Evolutionary conservation across 1,140 invertebrate genomes (phyloP).

Genomic region (Heliconius eleuchia): DNA sequence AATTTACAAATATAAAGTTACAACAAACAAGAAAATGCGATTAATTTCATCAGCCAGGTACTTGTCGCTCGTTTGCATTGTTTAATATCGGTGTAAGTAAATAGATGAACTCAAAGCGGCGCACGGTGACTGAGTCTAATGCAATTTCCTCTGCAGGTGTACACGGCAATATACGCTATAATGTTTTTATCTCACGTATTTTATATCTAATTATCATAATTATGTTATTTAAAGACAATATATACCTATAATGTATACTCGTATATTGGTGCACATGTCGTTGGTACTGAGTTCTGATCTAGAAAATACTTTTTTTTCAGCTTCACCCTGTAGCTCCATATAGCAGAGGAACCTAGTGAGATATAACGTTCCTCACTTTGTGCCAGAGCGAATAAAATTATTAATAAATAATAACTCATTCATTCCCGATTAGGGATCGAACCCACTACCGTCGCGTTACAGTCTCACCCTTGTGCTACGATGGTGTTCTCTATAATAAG

Average conservation of each 20-base stretch:
- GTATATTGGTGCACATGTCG: too few relatives aligned
- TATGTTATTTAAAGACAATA: neutral
- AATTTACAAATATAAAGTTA: neutral
- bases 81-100: slow-evolving; percentile 52
- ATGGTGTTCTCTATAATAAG: too few relatives aligned
- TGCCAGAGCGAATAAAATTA: too few relatives aligned
- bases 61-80: slow-evolving; percentile 40
- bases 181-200: slow-evolving; percentile 42
- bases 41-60: slow-evolving; percentile 23
- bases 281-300: too few relatives aligned
- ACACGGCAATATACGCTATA: slow-evolving; percentile 50
- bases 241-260: too few relatives aligned
- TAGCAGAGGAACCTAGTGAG: too few relatives aligned
- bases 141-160: slow-evolving; percentile 66
- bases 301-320: neutral
- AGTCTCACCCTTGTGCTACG: too few relatives aligned
- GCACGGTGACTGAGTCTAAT: slow-evolving; percentile 62
- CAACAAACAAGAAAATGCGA: neutral
- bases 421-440: too few relatives aligned
- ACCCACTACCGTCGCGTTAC: too few relatives aligned
- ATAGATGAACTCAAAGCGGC: slow-evolving; percentile 54
- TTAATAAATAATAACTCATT: too few relatives aligned
- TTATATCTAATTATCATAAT: neutral
- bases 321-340: neutral
- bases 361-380: too few relatives aligned